Percentiles rank a stretch among this genome's conserved stretches.
These are phyloP conservation scores for Drosophila subquinaria DNA, from an alignment of 2,888 invertebrate species.

Conservation along the genomic window DNA sequence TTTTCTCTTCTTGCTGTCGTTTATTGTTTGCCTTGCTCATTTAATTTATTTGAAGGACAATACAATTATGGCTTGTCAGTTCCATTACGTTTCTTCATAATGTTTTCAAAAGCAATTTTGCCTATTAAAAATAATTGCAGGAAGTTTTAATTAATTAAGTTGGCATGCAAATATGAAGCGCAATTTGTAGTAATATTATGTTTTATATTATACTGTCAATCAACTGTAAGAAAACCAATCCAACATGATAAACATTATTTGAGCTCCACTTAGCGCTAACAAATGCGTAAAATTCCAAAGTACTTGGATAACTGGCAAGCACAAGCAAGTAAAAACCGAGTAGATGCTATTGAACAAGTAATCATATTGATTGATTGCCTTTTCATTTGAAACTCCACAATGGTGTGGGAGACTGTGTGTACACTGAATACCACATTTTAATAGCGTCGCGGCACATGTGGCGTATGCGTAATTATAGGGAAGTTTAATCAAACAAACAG, in stretches of 20 bases:
- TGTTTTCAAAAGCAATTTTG: slow-evolving; percentile 8
- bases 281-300: slow-evolving; percentile 20
- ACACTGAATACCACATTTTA: slow-evolving; percentile 11
- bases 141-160: slow-evolving; percentile 22
- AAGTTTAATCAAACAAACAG: slow-evolving; percentile 9
- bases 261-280: slow-evolving; percentile 29
- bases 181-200: background rate
- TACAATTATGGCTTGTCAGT: slow-evolving; percentile 40
- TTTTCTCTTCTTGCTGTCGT: slow-evolving; percentile 11
- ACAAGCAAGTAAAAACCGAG: slow-evolving; percentile 12
- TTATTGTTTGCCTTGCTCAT: slow-evolving; percentile 39
- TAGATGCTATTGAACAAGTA: slow-evolving; percentile 47
- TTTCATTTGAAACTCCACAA: slow-evolving; percentile 24
- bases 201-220: slow-evolving; percentile 17
- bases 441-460: slow-evolving; percentile 41
- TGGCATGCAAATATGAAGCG: background rate
- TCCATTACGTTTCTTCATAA: slow-evolving; percentile 30
- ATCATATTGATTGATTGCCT: slow-evolving; percentile 68
- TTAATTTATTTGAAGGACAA: slow-evolving; percentile 44
- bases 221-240: slow-evolving; percentile 3
- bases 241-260: slow-evolving; percentile 30
- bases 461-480: slow-evolving; percentile 41
- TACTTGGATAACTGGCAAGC: slow-evolving; percentile 7
- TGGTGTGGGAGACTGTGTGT: slow-evolving; percentile 4
- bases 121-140: background rate